Base-by-base conservation (phyloP, 2,888 invertebrate genomes). In the Eupithecia inturbata region DNA sequence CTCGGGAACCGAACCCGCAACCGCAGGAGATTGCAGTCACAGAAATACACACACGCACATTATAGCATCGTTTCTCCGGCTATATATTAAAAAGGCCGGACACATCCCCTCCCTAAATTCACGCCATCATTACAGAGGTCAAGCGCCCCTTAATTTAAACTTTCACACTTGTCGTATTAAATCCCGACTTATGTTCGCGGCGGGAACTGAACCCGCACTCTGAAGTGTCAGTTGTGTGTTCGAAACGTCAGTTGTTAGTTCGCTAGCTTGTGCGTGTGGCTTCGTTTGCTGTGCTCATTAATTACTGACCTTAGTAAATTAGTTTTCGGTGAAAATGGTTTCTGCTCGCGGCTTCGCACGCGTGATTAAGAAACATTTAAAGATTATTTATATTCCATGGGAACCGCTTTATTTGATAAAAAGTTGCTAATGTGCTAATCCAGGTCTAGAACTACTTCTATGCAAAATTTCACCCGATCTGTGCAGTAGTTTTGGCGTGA, bases 161-260 rank as follows among this genome's bases (percentile, higher is more conserved):
- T 78, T 81, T 82, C 82, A 79, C 84, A 82, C 80, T 79, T 84
- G 85, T 84, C 84, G 81, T 28, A 68, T 79, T 79, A 79, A 80
- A 83, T 81, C 77, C 72, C 60, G 53, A 77, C 73, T 64, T 60
- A 69, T 71, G 71, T 73, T 69, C 70, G 69, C 68, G 53, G 66
- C 73, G 22, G 36, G 71, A 63, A 67, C 22, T 66, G 70, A 63
- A 49, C 64, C 66, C 57, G 71, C 71, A 66, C 70, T 22, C 70
- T 57, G 39, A 57, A n/a, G 57, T 57, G 53, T 66, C 71, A 66
- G 22, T 66, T 57, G 57, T 57, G 57, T 26, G 57, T 57, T 57
- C 26, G 57, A 57, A 57, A 57, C 57, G 22, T 26, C 57, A 57
- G 22, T 26, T 31, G 62, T 9, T 62, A 16, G n/a, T 60, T 28